Percentiles rank a stretch among this genome's conserved stretches.
These are phyloP conservation scores for Anthoptus insignis DNA, from an alignment of 2,888 invertebrate species.

Conservation along the genomic window DNA sequence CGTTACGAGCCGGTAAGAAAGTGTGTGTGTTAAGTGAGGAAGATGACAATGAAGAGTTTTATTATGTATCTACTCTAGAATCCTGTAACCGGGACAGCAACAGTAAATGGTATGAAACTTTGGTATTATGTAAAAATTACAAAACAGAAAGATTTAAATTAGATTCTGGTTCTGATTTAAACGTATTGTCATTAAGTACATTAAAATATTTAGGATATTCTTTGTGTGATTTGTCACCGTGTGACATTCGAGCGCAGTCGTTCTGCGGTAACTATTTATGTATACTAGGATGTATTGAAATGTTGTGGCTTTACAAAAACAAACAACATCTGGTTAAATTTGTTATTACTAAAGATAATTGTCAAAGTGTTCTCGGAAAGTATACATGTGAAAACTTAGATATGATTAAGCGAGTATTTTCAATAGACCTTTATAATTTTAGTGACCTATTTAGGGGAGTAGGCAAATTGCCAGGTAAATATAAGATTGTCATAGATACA, in stretches of 20 bases:
- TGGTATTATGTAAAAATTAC: neutral
- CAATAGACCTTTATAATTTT: neutral
- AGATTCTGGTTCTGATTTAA: neutral
- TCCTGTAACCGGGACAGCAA: neutral
- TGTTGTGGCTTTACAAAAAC: slow-evolving; percentile 15
- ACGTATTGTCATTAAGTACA: neutral
- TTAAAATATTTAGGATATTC: neutral
- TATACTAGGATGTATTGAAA: slow-evolving; percentile 19
- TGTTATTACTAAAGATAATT: slow-evolving; percentile 1
- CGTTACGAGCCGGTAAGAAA: neutral
- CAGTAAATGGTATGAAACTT: neutral
- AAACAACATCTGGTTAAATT: slow-evolving; percentile 25
- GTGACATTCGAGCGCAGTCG: slow-evolving; percentile 26
- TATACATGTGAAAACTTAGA: slow-evolving; percentile 3
- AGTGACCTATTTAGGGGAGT: neutral
- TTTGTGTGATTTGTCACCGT: neutral
- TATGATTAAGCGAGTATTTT: slow-evolving; percentile 5
- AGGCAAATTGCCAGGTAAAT: neutral
- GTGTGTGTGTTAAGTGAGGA: neutral
- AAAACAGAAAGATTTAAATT: neutral
- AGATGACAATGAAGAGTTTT: neutral
- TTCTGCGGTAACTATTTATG: slow-evolving; percentile 36
- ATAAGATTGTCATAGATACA: slow-evolving; percentile 8
- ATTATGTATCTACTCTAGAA: neutral
- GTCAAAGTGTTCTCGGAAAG: slow-evolving; percentile 2